Evolutionary conservation across 2,113 vertebrate species (phyloP).

Genomic region (Pipra filicauda): DNA sequence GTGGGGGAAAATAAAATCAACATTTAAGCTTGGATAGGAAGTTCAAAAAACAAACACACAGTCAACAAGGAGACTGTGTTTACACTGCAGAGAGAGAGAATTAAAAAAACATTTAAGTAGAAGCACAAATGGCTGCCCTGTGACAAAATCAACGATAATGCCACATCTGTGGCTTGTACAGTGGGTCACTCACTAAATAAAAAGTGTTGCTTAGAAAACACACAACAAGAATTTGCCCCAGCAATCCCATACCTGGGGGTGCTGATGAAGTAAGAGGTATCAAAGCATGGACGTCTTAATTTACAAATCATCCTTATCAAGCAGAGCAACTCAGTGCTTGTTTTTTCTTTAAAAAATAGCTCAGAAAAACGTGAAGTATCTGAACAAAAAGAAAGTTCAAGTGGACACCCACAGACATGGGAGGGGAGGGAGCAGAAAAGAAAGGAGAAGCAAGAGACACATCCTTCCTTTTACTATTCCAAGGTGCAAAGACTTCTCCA

Average conservation of each 20-base stretch:
- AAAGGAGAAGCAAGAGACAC: constrained; percentile 13
- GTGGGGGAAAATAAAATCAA: not conserved
- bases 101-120: not conserved
- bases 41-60: not conserved
- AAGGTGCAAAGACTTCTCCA: constrained; percentile 58
- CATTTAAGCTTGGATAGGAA: not conserved
- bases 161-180: not conserved
- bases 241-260: not conserved
- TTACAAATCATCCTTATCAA: not conserved
- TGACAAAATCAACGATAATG: not conserved
- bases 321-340: not conserved
- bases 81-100: not conserved
- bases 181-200: not conserved
- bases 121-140: not conserved
- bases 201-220: not conserved
- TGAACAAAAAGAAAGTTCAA: not conserved
- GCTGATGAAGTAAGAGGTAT: not conserved
- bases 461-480: not conserved
- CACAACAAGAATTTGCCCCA: not conserved
- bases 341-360: not conserved
- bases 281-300: not conserved
- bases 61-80: not conserved
- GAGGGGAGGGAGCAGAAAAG: not conserved
- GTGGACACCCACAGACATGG: not conserved
- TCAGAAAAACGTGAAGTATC: not conserved